phyloP scores from a whole-genome alignment of 2,797 vertebrate genomes.

The Melanotaenia nigrans region DNA sequence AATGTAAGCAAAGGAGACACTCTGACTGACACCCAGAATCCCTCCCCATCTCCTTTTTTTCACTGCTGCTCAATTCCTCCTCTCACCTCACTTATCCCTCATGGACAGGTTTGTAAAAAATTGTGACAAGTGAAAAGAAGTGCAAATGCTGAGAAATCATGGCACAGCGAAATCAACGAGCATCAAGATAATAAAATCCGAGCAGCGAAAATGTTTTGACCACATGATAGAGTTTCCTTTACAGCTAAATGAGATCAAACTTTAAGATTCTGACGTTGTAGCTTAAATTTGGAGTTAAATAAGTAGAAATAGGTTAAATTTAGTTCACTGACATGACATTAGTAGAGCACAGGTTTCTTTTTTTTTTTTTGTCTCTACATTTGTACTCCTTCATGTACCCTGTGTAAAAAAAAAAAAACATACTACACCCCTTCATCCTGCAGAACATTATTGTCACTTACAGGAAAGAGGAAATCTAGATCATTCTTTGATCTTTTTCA shows the following conservation, averaged over 20 bases:
- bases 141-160: constrained; percentile 58
- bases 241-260: constrained; percentile 33
- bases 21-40: constrained; percentile 80
- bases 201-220: constrained; percentile 43
- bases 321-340: constrained; percentile 7
- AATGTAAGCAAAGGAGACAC: constrained; percentile 84
- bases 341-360: constrained; percentile 13
- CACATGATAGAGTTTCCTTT: constrained; percentile 24
- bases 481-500: constrained; percentile 79
- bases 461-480: constrained; percentile 68
- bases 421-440: constrained; percentile 51
- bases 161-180: constrained; percentile 22
- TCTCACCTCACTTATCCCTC: constrained; percentile 53
- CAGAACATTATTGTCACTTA: constrained; percentile 66
- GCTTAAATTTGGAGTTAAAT: background rate
- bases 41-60: constrained; percentile 40
- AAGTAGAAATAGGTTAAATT: background rate
- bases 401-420: constrained; percentile 46
- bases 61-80: constrained; percentile 63
- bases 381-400: constrained; percentile 42
- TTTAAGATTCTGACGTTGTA: background rate
- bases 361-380: constrained; percentile 5
- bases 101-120: constrained; percentile 56
- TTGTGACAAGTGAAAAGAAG: constrained; percentile 69
- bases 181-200: constrained; percentile 26